Conservation (phyloP, 2,797 vertebrate species). For the Leucoraja ocellata region DNA sequence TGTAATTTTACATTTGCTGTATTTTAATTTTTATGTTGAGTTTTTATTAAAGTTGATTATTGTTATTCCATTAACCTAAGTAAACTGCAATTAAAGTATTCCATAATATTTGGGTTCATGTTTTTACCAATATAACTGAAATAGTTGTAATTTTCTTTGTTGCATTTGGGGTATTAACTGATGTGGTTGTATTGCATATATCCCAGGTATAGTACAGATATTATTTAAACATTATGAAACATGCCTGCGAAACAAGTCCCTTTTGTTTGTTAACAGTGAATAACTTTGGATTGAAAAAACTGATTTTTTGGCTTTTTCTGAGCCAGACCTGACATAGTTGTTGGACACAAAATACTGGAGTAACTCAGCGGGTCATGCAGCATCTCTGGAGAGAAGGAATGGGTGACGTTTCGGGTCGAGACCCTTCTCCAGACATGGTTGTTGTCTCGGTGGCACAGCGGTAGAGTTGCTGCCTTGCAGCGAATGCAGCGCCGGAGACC, state of each 20-base stretch:
- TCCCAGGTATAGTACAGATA: neutral
- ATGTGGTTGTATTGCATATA: neutral
- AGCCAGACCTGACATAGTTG: neutral
- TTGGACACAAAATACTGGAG: too few species aligned
- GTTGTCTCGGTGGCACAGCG: too few species aligned
- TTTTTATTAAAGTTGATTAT: neutral
- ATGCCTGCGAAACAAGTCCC: neutral
- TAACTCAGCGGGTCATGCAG: too few species aligned
- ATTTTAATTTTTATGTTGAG: neutral
- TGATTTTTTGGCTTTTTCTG: neutral
- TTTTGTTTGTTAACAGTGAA: neutral
- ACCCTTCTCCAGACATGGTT: too few species aligned
- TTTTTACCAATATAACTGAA: neutral
- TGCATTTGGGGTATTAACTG: neutral
- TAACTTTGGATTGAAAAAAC: neutral
- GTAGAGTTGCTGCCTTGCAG: too few species aligned
- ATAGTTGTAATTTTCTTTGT: neutral
- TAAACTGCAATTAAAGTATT: neutral
- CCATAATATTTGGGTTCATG: neutral
- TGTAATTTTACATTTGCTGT: neutral
- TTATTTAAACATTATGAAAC: neutral
- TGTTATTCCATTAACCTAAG: neutral
- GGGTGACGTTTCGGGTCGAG: too few species aligned
- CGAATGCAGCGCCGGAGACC: too few species aligned
- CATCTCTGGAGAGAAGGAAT: too few species aligned